phyloP scores from a whole-genome alignment of 2,888 invertebrate species.

The Mechanitis mazaeus region DNA sequence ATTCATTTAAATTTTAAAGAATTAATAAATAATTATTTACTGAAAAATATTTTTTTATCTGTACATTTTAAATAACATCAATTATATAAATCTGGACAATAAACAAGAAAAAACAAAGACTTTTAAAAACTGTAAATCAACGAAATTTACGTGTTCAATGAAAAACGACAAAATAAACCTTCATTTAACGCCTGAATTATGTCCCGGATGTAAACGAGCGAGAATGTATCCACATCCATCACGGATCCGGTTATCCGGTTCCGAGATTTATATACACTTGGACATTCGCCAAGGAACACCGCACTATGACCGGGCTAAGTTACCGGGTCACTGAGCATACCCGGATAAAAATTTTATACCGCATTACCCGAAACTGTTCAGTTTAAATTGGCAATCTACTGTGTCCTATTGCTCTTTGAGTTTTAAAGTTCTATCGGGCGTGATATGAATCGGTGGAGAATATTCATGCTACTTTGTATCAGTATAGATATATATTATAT shows the following conservation, averaged over 20 bases:
- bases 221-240: slow-evolving; percentile 19
- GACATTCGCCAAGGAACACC: slow-evolving; percentile 19
- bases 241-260: slow-evolving; percentile 25
- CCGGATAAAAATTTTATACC: slow-evolving; percentile 24
- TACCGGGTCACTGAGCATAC: slow-evolving; percentile 28
- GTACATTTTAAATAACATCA: too few relatives aligned
- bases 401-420: too few relatives aligned
- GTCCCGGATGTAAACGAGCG: slow-evolving; percentile 10
- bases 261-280: slow-evolving; percentile 24
- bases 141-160: background rate
- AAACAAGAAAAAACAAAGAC: too few relatives aligned
- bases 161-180: slow-evolving; percentile 7
- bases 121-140: background rate
- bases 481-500: too few relatives aligned
- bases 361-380: slow-evolving; percentile 16
- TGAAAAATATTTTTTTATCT: too few relatives aligned
- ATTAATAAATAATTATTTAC: too few relatives aligned
- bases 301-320: slow-evolving; percentile 11
- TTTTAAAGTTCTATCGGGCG: too few relatives aligned
- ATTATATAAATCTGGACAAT: too few relatives aligned
- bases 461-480: too few relatives aligned
- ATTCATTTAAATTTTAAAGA: background rate
- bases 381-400: slow-evolving; percentile 13
- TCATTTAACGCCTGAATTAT: slow-evolving; percentile 18
- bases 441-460: too few relatives aligned